A percentile compares a stretch with the other conserved stretches of the same genome.
Conservation (phyloP, 1,140 invertebrate genomes). For the Pissodes strobi region DNA sequence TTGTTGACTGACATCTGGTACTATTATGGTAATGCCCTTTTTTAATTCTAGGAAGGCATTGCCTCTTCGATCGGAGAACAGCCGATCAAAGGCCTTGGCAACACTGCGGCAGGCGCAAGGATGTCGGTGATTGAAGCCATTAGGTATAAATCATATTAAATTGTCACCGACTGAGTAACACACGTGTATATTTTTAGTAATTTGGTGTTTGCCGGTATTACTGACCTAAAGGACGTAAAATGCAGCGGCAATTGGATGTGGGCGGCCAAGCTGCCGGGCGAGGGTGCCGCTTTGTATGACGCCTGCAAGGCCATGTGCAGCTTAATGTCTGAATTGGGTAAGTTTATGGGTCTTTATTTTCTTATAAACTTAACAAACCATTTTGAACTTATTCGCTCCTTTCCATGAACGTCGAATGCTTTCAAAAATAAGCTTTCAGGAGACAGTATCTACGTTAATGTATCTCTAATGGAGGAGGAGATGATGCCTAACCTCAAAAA, state of each 20-base stretch:
- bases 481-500: no score
- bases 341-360: not conserved
- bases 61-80: slow-evolving; percentile 96
- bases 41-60: slow-evolving; percentile 69
- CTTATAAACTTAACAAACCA: not conserved
- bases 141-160: not conserved
- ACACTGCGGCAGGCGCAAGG: slow-evolving; percentile 81
- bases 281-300: slow-evolving; percentile 83
- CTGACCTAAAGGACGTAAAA: slow-evolving; percentile 87
- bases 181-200: slow-evolving; percentile 80
- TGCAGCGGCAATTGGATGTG: slow-evolving; percentile 99
- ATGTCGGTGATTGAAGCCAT: slow-evolving; percentile 93
- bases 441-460: no score
- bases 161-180: no score
- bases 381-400: no score
- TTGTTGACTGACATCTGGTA: no score
- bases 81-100: slow-evolving; percentile 88
- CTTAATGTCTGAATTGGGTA: slow-evolving; percentile 80
- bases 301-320: slow-evolving; percentile 88
- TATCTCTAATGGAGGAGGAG: no score
- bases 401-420: no score
- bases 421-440: no score
- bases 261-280: slow-evolving; percentile 91
- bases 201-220: slow-evolving; percentile 90
- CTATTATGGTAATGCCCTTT: not conserved